Percentiles rank a stretch among this genome's conserved stretches.
These are phyloP conservation scores for Megaceryle maxima DNA, from an alignment of 2,113 vertebrate genomes.

Conservation along the genomic window DNA sequence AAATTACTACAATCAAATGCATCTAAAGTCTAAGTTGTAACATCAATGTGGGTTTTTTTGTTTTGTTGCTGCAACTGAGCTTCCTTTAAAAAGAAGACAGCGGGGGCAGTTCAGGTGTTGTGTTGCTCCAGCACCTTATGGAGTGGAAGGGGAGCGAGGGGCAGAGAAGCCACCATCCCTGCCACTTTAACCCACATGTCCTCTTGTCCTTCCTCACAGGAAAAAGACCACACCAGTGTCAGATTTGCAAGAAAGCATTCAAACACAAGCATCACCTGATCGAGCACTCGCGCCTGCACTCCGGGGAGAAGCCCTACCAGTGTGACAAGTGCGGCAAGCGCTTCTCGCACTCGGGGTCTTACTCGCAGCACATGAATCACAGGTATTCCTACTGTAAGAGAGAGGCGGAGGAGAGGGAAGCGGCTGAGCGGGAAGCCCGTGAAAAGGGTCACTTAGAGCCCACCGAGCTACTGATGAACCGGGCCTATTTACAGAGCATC, in stretches of 20 bases:
- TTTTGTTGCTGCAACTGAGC: background rate
- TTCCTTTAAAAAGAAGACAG: background rate
- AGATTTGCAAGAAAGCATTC: constrained; percentile 99
- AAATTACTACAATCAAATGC: constrained; percentile 59
- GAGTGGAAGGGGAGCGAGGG: background rate
- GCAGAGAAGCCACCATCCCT: background rate
- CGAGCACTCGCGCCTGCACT: constrained; percentile 97
- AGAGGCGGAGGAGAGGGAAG: constrained; percentile 97
- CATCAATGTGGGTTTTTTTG: background rate
- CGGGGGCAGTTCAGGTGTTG: rapidly evolving
- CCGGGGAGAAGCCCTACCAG: constrained; percentile 98
- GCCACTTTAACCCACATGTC: constrained; percentile 37
- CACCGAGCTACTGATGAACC: constrained; percentile 96
- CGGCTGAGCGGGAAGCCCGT: constrained; percentile 92
- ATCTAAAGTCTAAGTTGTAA: constrained; percentile 20
- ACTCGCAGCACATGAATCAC: constrained; percentile 99
- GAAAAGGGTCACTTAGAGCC: constrained; percentile 97
- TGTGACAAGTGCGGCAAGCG: constrained; percentile 99
- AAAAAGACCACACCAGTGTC: constrained; percentile 99
- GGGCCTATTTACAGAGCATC: constrained; percentile 96
- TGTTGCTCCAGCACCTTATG: background rate
- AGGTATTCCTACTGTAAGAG: constrained; percentile 99
- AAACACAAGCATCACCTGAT: constrained; percentile 99
- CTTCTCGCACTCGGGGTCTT: constrained; percentile 98
- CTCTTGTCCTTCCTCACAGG: constrained; percentile 82